Percentiles rank a stretch among this genome's conserved stretches.
Conservation (phyloP, 2,797 vertebrate genomes). For the Margarornis squamiger region DNA sequence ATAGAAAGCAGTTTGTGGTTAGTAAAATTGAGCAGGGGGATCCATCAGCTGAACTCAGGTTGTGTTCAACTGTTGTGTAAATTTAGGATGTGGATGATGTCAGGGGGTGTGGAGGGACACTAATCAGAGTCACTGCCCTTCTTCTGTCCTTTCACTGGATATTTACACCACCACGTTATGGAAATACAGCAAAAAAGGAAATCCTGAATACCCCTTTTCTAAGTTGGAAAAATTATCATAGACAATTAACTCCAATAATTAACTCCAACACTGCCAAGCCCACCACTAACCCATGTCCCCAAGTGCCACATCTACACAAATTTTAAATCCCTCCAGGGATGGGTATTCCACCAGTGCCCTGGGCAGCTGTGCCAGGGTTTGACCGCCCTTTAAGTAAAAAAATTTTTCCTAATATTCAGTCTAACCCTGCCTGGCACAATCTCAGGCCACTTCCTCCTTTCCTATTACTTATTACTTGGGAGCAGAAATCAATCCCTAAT, state of each 20-base stretch:
- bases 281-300: accelerated
- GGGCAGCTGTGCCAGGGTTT: neutral
- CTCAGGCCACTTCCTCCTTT: accelerated
- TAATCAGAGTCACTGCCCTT: accelerated
- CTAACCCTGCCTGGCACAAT: neutral
- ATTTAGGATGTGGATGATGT: accelerated
- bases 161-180: neutral
- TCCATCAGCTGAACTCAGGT: too few species aligned
- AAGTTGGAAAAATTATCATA: neutral
- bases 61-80: neutral
- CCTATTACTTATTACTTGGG: neutral
- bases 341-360: too few species aligned
- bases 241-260: neutral
- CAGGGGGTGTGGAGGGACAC: accelerated
- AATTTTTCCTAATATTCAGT: neutral
- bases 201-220: neutral
- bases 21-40: neutral
- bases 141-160: neutral
- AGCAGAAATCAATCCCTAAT: accelerated
- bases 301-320: accelerated
- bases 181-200: neutral
- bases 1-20: neutral
- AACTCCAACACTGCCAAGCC: neutral
- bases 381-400: neutral
- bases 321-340: neutral